These are phyloP conservation scores for Seladonia tumulorum DNA, from an alignment of 2,888 invertebrate genomes.

Conservation along the genomic window DNA sequence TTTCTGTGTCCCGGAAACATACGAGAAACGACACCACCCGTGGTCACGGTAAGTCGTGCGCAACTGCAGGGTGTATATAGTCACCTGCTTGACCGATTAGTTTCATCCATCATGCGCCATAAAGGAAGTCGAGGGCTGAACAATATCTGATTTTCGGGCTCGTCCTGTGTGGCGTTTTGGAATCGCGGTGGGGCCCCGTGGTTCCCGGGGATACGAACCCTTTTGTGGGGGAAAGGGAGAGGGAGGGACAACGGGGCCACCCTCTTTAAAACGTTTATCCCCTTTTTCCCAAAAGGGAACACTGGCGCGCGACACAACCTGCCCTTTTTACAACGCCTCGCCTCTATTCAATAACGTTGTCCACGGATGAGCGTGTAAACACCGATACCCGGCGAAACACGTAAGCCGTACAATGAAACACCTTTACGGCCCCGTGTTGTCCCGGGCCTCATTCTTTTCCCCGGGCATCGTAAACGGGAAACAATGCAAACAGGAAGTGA, in stretches of 20 bases:
- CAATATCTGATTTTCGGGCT: constrained; percentile 73
- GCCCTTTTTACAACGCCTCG: constrained; percentile 61
- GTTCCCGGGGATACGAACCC: constrained; percentile 54
- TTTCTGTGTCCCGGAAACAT: constrained; percentile 11
- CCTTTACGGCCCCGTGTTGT: constrained; percentile 32
- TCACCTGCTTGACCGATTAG: constrained; percentile 75
- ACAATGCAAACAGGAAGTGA: constrained; percentile 50
- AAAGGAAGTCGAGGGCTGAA: constrained; percentile 60
- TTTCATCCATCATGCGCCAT: constrained; percentile 77
- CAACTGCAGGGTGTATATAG: constrained; percentile 47
- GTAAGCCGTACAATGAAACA: constrained; percentile 55
- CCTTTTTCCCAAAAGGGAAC: not conserved
- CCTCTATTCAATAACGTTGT: constrained; percentile 61
- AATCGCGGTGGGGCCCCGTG: constrained; percentile 33
- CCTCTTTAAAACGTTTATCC: constrained; percentile 27
- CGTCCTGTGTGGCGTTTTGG: constrained; percentile 75
- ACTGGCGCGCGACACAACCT: constrained; percentile 67
- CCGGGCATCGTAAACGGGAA: constrained; percentile 31
- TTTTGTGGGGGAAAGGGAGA: constrained; percentile 49
- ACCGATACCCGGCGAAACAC: constrained; percentile 41
- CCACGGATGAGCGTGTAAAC: constrained; percentile 65
- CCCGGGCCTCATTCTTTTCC: constrained; percentile 21
- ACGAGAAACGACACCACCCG: constrained; percentile 61
- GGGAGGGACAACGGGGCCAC: constrained; percentile 24
- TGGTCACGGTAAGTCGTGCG: constrained; percentile 51